Evolutionary conservation across 2,888 invertebrate genomes (phyloP), one percentile per base, ranked within the genome.

Genomic region (Thecophora atra): DNA sequence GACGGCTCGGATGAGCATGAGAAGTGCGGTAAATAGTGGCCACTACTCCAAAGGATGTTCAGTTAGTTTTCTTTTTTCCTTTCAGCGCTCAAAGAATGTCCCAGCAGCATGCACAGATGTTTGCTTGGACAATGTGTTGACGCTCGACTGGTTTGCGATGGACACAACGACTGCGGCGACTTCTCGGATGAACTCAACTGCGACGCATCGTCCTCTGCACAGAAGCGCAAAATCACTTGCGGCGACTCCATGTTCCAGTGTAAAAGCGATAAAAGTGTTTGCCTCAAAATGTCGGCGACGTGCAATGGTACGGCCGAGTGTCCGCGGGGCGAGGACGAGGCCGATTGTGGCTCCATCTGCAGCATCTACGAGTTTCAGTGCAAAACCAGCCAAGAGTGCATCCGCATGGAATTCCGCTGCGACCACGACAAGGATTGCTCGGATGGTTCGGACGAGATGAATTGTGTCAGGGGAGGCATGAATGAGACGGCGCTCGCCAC

Each of bases 1-100:
- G 95, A 96, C 83, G 88, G 86, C 15, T 91, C 92, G 0, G 94
- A 94, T 79, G 94, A 95, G 83, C 89, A 90, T 73, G 90, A 89
- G 70, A 88, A 88, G 78, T 89, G 89, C 76, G 82, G 78, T 81
- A 75, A 78, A 80, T 80, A 17, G 47, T 47, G 6, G n/a, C n/a
- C 6, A 37, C 37, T 37, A 37, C 37, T 37, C 37, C 37, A 11
- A 37, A 8, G 37, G 2, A 6, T 11, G 37, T 37, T 37, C 11
- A 37, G 37, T 37, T 37, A 37, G 24, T 26, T 13, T 72, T 7
- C 37, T 19, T n/a, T 63, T 19, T 28, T 2, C 1, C n/a, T 71
- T 71, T 8, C 51, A 81, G 81, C 73, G 3, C 73, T 78, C 0
- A 80, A 77, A 0, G 79, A 81, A 58, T 87, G 85, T 72, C 81